A percentile compares a stretch with the other conserved stretches of the same genome.
Evolutionary conservation across 2,888 invertebrate genomes (phyloP).

Genomic region (Agrilus mali): DNA sequence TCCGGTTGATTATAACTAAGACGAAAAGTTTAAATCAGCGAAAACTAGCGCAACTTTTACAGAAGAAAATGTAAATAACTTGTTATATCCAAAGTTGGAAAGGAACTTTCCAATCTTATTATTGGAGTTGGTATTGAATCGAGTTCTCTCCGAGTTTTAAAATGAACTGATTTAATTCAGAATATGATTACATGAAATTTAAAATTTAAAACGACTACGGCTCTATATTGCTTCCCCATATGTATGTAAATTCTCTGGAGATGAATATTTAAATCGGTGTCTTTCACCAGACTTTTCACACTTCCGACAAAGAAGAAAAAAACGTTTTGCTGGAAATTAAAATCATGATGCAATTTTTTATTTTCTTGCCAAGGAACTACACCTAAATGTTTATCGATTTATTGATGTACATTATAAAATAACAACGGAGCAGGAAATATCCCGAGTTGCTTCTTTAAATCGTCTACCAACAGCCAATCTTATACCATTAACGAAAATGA

Average conservation of each 20-base stretch:
- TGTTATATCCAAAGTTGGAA: conserved; percentile 12
- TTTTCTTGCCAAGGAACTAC: no score
- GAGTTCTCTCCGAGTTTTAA: conserved; percentile 26
- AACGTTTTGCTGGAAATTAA: no score
- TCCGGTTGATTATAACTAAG: no score
- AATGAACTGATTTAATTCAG: conserved; percentile 37
- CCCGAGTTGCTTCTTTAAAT: no score
- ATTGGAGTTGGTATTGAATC: conserved; percentile 28
- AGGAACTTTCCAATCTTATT: conserved; percentile 31
- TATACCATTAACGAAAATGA: no score
- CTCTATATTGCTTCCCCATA: conserved; percentile 34
- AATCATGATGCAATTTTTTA: no score
- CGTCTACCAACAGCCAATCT: no score
- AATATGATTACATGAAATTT: conserved; percentile 37
- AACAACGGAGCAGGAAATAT: no score
- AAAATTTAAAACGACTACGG: conserved; percentile 37
- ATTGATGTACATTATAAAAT: no score
- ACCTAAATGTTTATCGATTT: no score
- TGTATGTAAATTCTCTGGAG: conserved; percentile 36
- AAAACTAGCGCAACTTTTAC: neutral
- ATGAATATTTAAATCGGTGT: conserved; percentile 37
- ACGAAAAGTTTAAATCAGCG: no score
- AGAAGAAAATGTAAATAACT: conserved; percentile 14
- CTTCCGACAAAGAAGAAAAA: no score
- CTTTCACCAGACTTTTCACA: conserved; percentile 32